Conservation (phyloP, 2,797 vertebrate species). For the Brachymystax lenok region DNA sequence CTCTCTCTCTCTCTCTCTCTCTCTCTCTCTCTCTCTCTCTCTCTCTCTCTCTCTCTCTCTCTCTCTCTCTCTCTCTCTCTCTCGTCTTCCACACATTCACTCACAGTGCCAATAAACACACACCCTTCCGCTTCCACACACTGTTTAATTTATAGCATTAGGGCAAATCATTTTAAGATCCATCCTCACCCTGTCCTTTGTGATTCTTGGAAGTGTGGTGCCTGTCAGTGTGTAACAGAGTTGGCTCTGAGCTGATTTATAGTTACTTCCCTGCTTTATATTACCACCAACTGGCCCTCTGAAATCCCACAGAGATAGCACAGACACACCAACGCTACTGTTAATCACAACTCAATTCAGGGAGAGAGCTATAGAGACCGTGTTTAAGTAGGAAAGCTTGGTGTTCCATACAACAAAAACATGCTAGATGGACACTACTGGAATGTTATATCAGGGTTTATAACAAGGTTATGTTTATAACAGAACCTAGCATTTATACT, state of each 20-base stretch:
- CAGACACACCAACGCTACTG: neutral
- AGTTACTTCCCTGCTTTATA: neutral
- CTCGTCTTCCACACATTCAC: neutral
- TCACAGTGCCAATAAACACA: conserved; percentile 55
- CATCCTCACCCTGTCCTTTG: neutral
- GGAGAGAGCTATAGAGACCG: neutral
- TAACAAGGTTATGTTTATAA: neutral
- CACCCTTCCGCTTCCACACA: conserved; percentile 45
- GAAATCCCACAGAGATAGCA: neutral
- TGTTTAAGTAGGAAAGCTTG: no score
- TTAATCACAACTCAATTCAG: neutral
- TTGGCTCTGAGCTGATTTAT: conserved; percentile 50
- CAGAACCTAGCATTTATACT: no score
- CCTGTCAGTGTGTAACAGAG: neutral
- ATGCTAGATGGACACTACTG: neutral
- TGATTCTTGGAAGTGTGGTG: neutral
- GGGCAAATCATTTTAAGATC: conserved; percentile 23
- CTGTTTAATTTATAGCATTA: conserved; percentile 57
- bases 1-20: neutral
- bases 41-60: neutral
- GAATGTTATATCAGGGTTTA: neutral
- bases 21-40: neutral
- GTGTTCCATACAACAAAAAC: no score
- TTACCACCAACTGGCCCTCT: neutral
- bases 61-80: neutral